These are phyloP conservation scores for Apaloderma vittatum DNA, from an alignment of 2,113 vertebrate genomes.

Conservation along the genomic window DNA sequence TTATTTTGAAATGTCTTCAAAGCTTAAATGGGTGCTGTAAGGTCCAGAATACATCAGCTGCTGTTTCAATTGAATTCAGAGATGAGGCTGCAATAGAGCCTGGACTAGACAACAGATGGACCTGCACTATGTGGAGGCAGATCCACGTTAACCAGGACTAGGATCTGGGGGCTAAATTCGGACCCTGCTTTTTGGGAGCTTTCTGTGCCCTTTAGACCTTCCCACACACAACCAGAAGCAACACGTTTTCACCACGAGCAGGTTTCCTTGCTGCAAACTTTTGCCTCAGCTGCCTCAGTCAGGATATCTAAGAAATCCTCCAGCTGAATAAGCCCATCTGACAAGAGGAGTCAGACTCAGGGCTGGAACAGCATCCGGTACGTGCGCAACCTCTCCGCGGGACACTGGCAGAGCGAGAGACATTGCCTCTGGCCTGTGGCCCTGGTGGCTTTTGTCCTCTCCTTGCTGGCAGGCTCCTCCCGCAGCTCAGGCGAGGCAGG, in stretches of 20 bases:
- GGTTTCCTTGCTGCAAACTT: background rate
- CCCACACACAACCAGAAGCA: background rate
- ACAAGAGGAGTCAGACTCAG: background rate
- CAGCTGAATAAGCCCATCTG: background rate
- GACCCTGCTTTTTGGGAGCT: background rate
- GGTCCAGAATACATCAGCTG: background rate
- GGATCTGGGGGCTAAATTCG: background rate
- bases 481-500: conserved; percentile 37
- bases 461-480: conserved; percentile 28
- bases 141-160: background rate
- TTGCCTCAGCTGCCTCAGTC: background rate
- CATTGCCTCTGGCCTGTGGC: background rate
- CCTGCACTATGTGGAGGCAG: background rate
- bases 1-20: background rate
- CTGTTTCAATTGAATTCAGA: background rate
- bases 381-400: background rate
- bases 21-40: background rate
- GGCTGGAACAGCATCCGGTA: background rate
- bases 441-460: conserved; percentile 1
- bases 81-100: background rate
- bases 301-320: background rate
- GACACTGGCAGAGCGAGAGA: background rate
- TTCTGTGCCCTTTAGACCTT: background rate
- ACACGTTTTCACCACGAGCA: background rate
- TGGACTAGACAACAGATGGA: background rate